phyloP scores from a whole-genome alignment of 2,113 vertebrate genomes.

The Dicrurus megarhynchus region DNA sequence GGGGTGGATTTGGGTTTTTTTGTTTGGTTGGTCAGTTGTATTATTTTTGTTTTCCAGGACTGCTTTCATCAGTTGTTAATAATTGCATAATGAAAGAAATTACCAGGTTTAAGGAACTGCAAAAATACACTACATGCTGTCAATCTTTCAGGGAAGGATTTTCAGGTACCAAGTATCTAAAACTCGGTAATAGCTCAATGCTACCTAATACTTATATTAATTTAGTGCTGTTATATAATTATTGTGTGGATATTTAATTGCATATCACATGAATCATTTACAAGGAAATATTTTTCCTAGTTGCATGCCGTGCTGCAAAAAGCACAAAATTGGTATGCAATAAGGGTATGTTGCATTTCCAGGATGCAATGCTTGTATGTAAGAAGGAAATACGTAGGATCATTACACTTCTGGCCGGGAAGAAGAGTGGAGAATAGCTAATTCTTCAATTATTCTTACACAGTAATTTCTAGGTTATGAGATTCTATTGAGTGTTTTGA shows the following conservation, averaged over 20 bases:
- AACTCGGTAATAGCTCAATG: neutral
- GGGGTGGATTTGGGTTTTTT: accelerated
- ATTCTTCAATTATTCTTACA: neutral
- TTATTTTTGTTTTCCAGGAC: neutral
- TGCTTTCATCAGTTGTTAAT: neutral
- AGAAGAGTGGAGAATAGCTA: neutral
- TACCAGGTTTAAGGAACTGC: neutral
- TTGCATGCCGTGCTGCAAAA: neutral
- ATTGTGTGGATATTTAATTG: neutral
- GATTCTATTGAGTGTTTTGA: neutral
- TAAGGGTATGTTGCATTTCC: neutral
- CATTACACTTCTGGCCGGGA: neutral
- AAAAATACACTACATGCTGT: neutral
- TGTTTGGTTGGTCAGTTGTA: neutral
- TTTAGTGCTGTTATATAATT: neutral
- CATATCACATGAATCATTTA: neutral
- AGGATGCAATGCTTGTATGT: neutral
- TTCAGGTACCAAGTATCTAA: neutral
- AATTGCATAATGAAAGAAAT: neutral
- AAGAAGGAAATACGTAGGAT: neutral
- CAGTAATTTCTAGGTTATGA: neutral
- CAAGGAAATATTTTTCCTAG: neutral
- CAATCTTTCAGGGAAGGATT: neutral
- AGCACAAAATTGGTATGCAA: neutral
- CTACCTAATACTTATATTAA: neutral